Base-by-base conservation (phyloP, 2,113 vertebrate species). In the Charina bottae region DNA sequence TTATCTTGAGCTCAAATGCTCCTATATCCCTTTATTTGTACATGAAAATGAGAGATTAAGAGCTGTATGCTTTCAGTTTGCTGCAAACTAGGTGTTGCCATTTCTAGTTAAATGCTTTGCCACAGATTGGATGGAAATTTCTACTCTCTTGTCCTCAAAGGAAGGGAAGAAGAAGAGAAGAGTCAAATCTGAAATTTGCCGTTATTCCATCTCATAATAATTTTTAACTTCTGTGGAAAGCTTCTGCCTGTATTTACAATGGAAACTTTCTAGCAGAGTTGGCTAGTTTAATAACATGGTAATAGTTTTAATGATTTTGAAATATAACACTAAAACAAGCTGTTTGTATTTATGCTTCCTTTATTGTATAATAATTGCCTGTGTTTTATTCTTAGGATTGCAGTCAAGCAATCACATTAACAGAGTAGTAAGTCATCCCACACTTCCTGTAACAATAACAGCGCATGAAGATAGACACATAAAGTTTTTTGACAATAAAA, bases 401-500 rank as follows among this genome's bases (percentile, higher is more conserved):
- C 98, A 98, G 37, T 98, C 98, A 85, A 98, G 86, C 93, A 98
- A 98, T 97, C 98, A 99, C 88, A 99, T 99, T 97, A 99, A 99
- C 94, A 99, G 98, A 96, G 98, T 99, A 96, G 99, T 99, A 95
- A 99, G 98, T 97, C 99, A 99, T 96, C 99, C 99, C 90, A 99
- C 99, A n/a, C 97, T 99, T 97, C 99, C 99, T 72, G 98, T 99
- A 97, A 99, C 98, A 93, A 98, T 99, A 97, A 99, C 98, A 89
- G 99, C 99, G 89, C 99, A 99, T 95, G 99, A 99, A 97, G 99
- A 99, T 96, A 96, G 98, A 95, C 98, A 99, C 96, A 99, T 99
- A 97, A 99, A 99, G 93, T 99, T 99, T 98, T 99, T 98, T 96
- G 99, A 99, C 93, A 99, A 99, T 98, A 99, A 99, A 98, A 99